Conservation (phyloP, 2,797 vertebrate genomes). For the Taeniopygia guttata region DNA sequence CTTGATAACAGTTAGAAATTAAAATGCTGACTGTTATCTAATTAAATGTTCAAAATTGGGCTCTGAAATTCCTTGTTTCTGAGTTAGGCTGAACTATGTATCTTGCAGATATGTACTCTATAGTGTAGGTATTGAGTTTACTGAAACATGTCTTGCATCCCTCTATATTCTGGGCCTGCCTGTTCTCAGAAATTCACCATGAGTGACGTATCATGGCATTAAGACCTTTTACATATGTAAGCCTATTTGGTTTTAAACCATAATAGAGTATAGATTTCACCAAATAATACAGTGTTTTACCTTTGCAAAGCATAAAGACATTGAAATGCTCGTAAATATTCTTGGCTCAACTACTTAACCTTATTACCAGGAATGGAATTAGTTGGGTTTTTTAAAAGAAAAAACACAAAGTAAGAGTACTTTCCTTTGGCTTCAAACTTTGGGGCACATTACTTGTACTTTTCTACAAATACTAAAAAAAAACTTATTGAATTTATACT, state of each 20-base stretch:
- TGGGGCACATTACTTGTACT: rapidly evolving
- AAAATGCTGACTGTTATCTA: background rate
- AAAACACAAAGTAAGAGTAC: background rate
- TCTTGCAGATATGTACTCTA: background rate
- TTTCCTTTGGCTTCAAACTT: background rate
- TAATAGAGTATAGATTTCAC: background rate
- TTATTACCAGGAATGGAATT: background rate
- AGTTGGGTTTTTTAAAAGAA: background rate
- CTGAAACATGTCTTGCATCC: background rate
- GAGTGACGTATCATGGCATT: background rate
- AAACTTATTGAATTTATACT: background rate
- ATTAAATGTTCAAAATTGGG: background rate
- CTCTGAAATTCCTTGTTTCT: background rate
- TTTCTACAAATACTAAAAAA: background rate
- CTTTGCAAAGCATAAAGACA: background rate
- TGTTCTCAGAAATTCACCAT: background rate
- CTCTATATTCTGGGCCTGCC: background rate
- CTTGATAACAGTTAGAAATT: background rate
- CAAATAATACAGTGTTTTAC: background rate
- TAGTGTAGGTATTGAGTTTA: background rate
- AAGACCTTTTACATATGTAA: background rate
- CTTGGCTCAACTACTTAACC: background rate
- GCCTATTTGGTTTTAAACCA: background rate
- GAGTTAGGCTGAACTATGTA: background rate
- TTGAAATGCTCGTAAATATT: background rate